Percentiles rank a stretch among this genome's conserved stretches.
Evolutionary conservation across 1,140 invertebrate genomes (phyloP).

Genomic region (Aphidius gifuensis): DNA sequence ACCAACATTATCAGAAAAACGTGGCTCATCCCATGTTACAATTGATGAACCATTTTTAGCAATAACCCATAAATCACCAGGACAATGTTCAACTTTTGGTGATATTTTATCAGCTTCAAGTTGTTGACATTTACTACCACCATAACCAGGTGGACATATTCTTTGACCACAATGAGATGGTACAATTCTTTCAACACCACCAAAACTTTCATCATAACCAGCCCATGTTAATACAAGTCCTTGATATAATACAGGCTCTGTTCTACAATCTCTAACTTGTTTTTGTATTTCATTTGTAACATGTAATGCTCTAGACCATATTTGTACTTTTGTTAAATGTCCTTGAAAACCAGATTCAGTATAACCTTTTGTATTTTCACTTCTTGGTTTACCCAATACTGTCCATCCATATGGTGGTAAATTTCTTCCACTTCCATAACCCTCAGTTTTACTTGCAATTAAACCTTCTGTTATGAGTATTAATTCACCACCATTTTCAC

Average conservation of each 20-base stretch:
- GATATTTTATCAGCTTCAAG: slow-evolving; percentile 80
- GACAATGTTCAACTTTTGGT: slow-evolving; percentile 84
- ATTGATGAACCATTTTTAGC: slow-evolving; percentile 87
- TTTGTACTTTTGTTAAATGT: slow-evolving; percentile 88
- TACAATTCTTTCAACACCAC: slow-evolving; percentile 87
- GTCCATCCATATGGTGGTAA: slow-evolving; percentile 85
- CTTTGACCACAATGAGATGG: slow-evolving; percentile 89
- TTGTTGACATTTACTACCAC: slow-evolving; percentile 79
- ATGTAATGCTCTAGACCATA: slow-evolving; percentile 88
- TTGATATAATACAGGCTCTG: slow-evolving; percentile 84
- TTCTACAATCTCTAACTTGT: slow-evolving; percentile 86
- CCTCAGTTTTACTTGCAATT: slow-evolving; percentile 84
- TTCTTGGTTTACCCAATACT: slow-evolving; percentile 83
- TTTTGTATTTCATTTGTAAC: slow-evolving; percentile 91
- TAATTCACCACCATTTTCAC: slow-evolving; percentile 76
- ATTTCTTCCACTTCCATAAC: slow-evolving; percentile 74
- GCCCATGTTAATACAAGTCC: slow-evolving; percentile 87
- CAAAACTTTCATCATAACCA: slow-evolving; percentile 83
- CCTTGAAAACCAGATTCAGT: slow-evolving; percentile 91
- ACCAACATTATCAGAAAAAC: slow-evolving; percentile 84
- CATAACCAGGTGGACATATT: slow-evolving; percentile 80
- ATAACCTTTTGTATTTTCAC: slow-evolving; percentile 70
- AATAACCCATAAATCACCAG: slow-evolving; percentile 90
- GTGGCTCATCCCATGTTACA: slow-evolving; percentile 92
- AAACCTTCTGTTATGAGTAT: slow-evolving; percentile 89